Base-by-base conservation (phyloP, 64 coral and sea anemone genomes). In the Pocillopora damicornis region DNA sequence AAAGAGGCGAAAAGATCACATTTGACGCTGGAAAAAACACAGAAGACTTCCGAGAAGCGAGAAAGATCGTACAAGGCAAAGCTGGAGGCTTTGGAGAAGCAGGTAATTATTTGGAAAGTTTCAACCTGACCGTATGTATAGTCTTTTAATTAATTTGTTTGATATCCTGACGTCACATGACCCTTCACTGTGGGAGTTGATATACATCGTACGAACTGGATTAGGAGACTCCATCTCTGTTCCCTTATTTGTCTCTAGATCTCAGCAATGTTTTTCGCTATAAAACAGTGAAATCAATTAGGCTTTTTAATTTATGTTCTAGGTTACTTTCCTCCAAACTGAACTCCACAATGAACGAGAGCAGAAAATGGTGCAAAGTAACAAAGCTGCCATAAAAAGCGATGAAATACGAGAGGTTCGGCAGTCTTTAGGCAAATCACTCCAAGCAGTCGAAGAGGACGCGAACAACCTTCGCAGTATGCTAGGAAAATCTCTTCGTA, bases 401-500 rank as follows among this genome's bases (percentile, higher is more conserved):
- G 94, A 97, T 61, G 94, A 97, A 73, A 92, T 97, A 42, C 83
- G 94, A 76, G 94, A 97, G 35, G 92, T 97, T 63, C 91, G 94
- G 7, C 76, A 88, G 1, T 97, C 94, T 20, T 83, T 97, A 1
- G 94, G 92, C 9, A 97, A 93, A 58, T 93, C 94, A n/a, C 83
- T 97, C 22, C 87, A 86, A 35, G 92, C 87, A 34, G 94, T 97
- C 9, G 94, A 91, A 78, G 88, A 97, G 63, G 94, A 97, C 38
- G 94, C 94, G 13, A 97, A 75, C 79, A 92, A 93, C 36, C 88
- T 97, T 11, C 91, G 94, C 11, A 92, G 91, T 77, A 97, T 97
- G 94, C 94, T 97, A 10, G 94, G 94, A 22, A 97, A 97, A 93
- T 97, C 91, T 16, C 88, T 97, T 74, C 91, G 92, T 56, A 97